These are phyloP conservation scores for Yponomeuta malinellus DNA, from an alignment of 2,888 invertebrate genomes.

Conservation along the genomic window DNA sequence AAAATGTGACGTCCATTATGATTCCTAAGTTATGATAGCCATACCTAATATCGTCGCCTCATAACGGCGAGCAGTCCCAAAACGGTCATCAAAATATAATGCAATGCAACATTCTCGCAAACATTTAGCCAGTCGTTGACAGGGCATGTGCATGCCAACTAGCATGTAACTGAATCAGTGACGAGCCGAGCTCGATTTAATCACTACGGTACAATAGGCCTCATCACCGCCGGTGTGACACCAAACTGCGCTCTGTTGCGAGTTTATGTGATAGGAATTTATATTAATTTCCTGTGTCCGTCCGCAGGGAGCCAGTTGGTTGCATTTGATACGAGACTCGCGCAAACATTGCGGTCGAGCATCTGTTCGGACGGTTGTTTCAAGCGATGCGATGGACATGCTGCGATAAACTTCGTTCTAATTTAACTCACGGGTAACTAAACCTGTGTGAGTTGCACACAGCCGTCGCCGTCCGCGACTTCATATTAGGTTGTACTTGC, in stretches of 20 bases:
- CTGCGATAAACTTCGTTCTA: slow-evolving; percentile 27
- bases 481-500: neutral
- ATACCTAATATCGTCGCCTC: too few species aligned
- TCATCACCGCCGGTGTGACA: slow-evolving; percentile 56
- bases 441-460: slow-evolving; percentile 26
- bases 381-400: slow-evolving; percentile 59
- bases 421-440: slow-evolving; percentile 31
- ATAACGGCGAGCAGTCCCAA: too few species aligned
- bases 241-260: slow-evolving; percentile 43
- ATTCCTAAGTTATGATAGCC: too few species aligned
- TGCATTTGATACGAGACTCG: slow-evolving; percentile 43
- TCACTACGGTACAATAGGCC: slow-evolving; percentile 50
- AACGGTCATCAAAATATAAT: neutral
- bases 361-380: slow-evolving; percentile 52
- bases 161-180: slow-evolving; percentile 9
- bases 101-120: slow-evolving; percentile 19
- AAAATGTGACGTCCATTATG: too few species aligned
- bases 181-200: slow-evolving; percentile 44
- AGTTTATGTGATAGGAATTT: slow-evolving; percentile 68
- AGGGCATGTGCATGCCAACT: slow-evolving; percentile 28
- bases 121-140: slow-evolving; percentile 36
- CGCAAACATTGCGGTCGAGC: slow-evolving; percentile 56
- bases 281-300: slow-evolving; percentile 71
- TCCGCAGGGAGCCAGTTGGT: slow-evolving; percentile 51
- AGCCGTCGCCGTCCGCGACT: neutral